Evolutionary conservation across 1,140 invertebrate genomes (phyloP).

Genomic region (Drosophila dunni): DNA sequence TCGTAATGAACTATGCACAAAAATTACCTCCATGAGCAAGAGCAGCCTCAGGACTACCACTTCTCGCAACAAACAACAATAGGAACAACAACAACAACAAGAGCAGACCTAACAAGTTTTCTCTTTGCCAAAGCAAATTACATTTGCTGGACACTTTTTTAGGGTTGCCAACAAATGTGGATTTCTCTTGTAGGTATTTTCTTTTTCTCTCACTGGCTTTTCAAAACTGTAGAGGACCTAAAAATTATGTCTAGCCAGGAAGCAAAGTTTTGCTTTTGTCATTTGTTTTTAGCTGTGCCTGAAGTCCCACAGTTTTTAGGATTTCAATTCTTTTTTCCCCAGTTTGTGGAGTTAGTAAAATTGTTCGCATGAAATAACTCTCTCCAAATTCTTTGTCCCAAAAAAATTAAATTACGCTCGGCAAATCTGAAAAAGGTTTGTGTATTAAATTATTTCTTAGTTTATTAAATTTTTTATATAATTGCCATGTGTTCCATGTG

Average conservation of each 20-base stretch:
- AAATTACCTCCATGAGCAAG: constrained; percentile 71
- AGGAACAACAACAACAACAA: constrained; percentile 24
- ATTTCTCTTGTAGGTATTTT: constrained; percentile 39
- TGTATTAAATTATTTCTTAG: too few relatives aligned
- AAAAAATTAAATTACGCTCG: constrained; percentile 22
- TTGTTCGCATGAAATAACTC: constrained; percentile 26
- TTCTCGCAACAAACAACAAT: constrained; percentile 2
- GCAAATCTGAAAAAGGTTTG: neutral
- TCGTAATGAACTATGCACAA: constrained; percentile 80
- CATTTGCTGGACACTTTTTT: constrained; percentile 59
- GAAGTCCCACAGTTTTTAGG: constrained; percentile 36
- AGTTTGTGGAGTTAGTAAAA: constrained; percentile 9
- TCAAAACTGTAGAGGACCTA: constrained; percentile 54
- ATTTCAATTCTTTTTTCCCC: constrained; percentile 12
- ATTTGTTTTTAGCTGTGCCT: constrained; percentile 65
- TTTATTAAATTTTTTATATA: too few relatives aligned
- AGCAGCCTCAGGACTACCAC: constrained; percentile 14
- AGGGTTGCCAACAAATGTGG: constrained; percentile 57
- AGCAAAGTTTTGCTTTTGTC: constrained; percentile 75
- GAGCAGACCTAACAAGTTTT: constrained; percentile 64
- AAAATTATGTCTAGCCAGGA: constrained; percentile 81
- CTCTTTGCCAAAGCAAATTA: constrained; percentile 66
- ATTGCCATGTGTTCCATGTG: too few relatives aligned
- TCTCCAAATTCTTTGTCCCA: constrained; percentile 19
- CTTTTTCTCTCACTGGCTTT: constrained; percentile 28